Percentiles rank a stretch among this genome's conserved stretches.
phyloP scores from a whole-genome alignment of 1,140 invertebrate species.

The Zeugodacus cucurbitae region DNA sequence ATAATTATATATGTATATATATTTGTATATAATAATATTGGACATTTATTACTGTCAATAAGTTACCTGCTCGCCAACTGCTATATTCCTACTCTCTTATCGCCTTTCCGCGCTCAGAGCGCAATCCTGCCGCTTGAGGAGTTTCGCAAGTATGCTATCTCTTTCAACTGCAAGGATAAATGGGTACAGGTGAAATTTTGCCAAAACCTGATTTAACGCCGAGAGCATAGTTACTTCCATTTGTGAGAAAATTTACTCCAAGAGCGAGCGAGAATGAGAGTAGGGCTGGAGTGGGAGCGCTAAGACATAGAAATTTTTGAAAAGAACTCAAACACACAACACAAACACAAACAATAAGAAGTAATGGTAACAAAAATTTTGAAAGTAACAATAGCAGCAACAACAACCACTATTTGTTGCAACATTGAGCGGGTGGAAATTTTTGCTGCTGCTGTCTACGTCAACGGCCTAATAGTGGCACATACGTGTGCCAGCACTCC shows the following conservation, averaged over 20 bases:
- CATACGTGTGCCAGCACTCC: background rate
- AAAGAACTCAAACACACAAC: background rate
- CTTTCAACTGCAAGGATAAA: slow-evolving; percentile 9
- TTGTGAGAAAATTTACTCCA: background rate
- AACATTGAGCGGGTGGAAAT: background rate
- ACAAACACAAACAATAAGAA: background rate
- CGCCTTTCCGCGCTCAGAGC: background rate
- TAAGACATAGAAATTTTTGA: background rate
- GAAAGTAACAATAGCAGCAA: background rate
- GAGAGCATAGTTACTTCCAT: too few species aligned
- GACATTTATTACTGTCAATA: background rate
- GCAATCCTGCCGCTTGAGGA: background rate
- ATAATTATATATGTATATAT: background rate
- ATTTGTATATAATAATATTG: background rate
- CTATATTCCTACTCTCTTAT: background rate
- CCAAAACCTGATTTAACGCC: background rate
- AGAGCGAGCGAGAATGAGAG: background rate
- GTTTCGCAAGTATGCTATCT: background rate
- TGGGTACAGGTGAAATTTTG: background rate
- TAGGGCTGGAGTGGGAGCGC: background rate
- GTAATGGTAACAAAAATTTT: background rate
- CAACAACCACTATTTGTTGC: background rate
- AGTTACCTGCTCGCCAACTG: background rate
- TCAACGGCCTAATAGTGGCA: background rate
- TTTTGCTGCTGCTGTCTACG: background rate